Evolutionary conservation across 2,888 invertebrate species (phyloP), one percentile per base, ranked within the genome.

Genomic region (Trisateles emortualis): DNA sequence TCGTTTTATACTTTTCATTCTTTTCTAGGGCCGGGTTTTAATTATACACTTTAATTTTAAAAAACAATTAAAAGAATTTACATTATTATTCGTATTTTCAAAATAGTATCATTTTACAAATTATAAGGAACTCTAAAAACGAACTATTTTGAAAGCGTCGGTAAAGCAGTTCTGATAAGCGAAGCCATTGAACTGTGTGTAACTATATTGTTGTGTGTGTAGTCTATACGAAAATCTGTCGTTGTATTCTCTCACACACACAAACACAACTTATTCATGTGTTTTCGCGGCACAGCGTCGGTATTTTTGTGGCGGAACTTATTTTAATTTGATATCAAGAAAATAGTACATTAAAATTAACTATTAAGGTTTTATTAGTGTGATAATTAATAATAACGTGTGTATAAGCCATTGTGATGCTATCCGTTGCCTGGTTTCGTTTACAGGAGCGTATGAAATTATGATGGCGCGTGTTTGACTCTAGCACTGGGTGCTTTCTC

Each of bases 401-500:
- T 64, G 50, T 56, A 51, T 52, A 64, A 64, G 59, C 39, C 41
- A 50, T 48, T 38, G 66, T 48, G 53, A 65, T 57, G 54, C 50
- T 64, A 35, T 71, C 58, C 9, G 48, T 40, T 51, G 44, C 35
- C 63, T 56, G 56, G 61, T 61, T 72, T 63, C 44, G 53, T 56
- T 58, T 51, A 60, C 67, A 67, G 75, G 57, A 57, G 50, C 59
- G 57, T 56, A 63, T 77, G 70, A 77, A 81, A 76, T 72, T 76
- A 80, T 79, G 79, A 91, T 92, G 92, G 91, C 91, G 92, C 86
- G 90, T 82, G 88, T 82, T 83, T 85, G 84, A 83, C 81, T 77
- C 78, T 77, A 78, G 69, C 67, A 74, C 63, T 76, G 77, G 79
- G 74, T 75, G 76, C 81, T 80, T 81, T 83, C 82, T 85, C 88